phyloP scores from a whole-genome alignment of 2,113 vertebrate species.

The Plestiodon gilberti region DNA sequence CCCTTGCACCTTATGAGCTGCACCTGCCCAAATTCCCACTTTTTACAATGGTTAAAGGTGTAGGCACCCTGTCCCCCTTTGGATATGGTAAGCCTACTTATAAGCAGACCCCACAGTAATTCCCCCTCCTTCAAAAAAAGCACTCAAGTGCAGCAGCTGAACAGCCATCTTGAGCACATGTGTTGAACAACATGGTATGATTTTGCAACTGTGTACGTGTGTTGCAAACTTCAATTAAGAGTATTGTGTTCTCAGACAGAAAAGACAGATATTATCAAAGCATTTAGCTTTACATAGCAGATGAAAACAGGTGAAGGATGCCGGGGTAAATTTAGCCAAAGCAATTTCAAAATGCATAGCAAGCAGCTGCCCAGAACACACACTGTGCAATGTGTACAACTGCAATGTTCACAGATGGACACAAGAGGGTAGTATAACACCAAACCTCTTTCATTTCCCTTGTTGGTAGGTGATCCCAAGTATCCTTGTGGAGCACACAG shows the following conservation, averaged over 20 bases:
- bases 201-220: background rate
- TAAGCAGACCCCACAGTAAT: too few relatives aligned
- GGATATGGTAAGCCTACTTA: too few relatives aligned
- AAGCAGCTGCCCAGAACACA: background rate
- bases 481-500: background rate
- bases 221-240: background rate
- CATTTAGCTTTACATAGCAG: background rate
- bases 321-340: background rate
- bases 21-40: too few relatives aligned
- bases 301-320: background rate
- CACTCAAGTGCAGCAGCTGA: too few relatives aligned
- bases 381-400: background rate
- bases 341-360: background rate
- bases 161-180: too few relatives aligned
- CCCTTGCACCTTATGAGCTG: too few relatives aligned
- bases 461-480: background rate
- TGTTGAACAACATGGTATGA: too few relatives aligned
- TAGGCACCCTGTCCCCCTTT: too few relatives aligned
- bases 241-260: background rate
- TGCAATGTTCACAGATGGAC: background rate
- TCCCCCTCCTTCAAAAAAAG: too few relatives aligned
- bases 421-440: background rate
- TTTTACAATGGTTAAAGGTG: too few relatives aligned
- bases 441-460: background rate
- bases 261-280: background rate